Evolutionary conservation across 1,140 invertebrate species (phyloP), one percentile per base, ranked within the genome.

Genomic region (Procambarus virginalis): DNA sequence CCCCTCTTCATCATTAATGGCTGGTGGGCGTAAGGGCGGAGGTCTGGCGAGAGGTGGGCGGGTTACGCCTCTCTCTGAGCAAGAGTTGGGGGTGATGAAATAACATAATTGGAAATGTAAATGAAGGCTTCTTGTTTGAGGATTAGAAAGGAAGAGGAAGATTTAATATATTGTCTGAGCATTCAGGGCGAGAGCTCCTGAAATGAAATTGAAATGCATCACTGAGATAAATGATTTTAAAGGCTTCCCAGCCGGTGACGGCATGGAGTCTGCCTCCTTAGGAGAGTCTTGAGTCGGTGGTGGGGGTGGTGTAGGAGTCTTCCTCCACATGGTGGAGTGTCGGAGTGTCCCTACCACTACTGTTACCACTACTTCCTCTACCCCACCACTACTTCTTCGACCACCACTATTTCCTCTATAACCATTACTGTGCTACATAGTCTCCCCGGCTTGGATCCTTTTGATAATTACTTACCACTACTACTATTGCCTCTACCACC

Each of bases 41-140:
- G 48, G 14, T 76, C 51, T 51, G 17, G 49, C 77, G 60, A 55
- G 17, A 34, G 85, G 8, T 12, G 58, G 12, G n/a, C 17, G 80
- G 90, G 84, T 60, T 91, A 83, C 85, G 90, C 90, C 90, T 49
- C 58, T 91, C 46, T 10, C 22, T 68, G 79, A 70, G 90, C 51
- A 82, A 91, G 60, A 17, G 60, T 64, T 64, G 12, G 17, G 84
- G 81, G 90, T 86, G 90, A 91, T 91, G 90, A 91, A 91, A 91
- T 91, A 91, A 91, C 90, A 91, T 91, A 91, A 91, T 91, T 91
- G 90, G 90, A 91, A 91, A 91, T 91, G 90, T 87, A 91, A 91
- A 91, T 91, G 90, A 91, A 86, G 85, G 80, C 90, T 86, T 87
- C 90, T 91, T 91, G 90, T 91, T 91, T 91, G 90, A 91, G 79